Conservation (phyloP, 2,888 invertebrate species). For the Microchrysa polita region DNA sequence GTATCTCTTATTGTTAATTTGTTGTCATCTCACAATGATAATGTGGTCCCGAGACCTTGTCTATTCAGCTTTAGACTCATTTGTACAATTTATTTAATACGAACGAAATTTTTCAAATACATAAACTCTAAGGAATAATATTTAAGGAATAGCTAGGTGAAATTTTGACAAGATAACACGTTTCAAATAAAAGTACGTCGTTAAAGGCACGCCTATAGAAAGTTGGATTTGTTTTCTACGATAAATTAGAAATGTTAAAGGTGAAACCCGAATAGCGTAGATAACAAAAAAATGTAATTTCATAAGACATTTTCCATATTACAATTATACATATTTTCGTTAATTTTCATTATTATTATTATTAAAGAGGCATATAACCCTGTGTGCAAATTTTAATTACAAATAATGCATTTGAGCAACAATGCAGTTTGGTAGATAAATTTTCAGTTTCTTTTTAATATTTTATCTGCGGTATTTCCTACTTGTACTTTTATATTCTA, state of each 20-base stretch:
- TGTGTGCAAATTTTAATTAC: conserved; percentile 22
- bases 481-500: not conserved
- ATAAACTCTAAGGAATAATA: not conserved
- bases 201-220: conserved; percentile 22
- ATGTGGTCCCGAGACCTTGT: conserved; percentile 24
- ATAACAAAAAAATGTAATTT: conserved; percentile 5
- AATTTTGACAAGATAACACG: not conserved
- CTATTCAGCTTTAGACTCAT: not conserved
- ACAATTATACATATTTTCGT: not conserved
- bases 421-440: not conserved
- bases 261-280: not conserved
- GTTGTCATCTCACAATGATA: not conserved
- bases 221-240: not conserved
- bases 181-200: conserved; percentile 1
- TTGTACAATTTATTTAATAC: not conserved
- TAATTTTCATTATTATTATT: too few species aligned
- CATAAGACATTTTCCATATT: conserved; percentile 17
- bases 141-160: not conserved
- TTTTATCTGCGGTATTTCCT: conserved; percentile 7
- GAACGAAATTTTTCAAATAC: not conserved
- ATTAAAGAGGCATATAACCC: conserved; percentile 39
- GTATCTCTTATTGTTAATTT: too few species aligned
- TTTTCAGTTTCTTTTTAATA: conserved; percentile 1
- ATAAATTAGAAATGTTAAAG: not conserved
- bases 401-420: not conserved